Percentiles rank a stretch among this genome's conserved stretches.
Conservation (phyloP, 2,797 vertebrate species). For the Acropternis orthonyx region DNA sequence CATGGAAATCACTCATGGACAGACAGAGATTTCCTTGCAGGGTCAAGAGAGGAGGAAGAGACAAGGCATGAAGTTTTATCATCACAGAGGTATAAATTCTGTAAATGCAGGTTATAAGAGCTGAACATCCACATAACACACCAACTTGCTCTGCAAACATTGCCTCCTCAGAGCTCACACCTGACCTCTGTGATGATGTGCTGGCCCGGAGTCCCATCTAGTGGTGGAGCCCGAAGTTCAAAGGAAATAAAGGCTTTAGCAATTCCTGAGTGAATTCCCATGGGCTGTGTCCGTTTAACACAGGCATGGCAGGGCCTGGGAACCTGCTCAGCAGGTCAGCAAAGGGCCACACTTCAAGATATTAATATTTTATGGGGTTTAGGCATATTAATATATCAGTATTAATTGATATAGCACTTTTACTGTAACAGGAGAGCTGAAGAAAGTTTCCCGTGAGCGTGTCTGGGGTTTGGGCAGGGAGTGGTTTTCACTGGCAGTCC, state of each 20-base stretch:
- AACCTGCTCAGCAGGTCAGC: not conserved
- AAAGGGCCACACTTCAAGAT: not conserved
- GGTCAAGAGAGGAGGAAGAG: not conserved
- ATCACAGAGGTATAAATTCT: not conserved
- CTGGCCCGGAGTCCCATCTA: constrained; percentile 39
- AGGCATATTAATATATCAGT: not conserved
- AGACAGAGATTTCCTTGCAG: not conserved
- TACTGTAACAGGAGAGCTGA: not conserved
- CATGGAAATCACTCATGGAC: not conserved
- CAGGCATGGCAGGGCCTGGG: not conserved
- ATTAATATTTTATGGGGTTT: not conserved
- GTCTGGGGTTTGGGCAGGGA: not conserved
- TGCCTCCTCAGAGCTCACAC: not conserved
- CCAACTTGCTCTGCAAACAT: not conserved
- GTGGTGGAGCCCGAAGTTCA: not conserved
- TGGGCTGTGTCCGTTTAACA: not conserved
- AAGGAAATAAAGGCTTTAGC: not conserved
- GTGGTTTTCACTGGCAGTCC: not conserved
- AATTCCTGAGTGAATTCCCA: not conserved
- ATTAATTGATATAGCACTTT: no score
- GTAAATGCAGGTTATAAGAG: not conserved
- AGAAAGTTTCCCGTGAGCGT: not conserved
- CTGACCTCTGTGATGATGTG: not conserved
- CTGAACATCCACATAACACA: not conserved
- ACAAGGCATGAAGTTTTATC: not conserved